Evolutionary conservation across 2,888 invertebrate genomes (phyloP), one percentile per base, ranked within the genome.

Genomic region (Eristalis arbustorum): DNA sequence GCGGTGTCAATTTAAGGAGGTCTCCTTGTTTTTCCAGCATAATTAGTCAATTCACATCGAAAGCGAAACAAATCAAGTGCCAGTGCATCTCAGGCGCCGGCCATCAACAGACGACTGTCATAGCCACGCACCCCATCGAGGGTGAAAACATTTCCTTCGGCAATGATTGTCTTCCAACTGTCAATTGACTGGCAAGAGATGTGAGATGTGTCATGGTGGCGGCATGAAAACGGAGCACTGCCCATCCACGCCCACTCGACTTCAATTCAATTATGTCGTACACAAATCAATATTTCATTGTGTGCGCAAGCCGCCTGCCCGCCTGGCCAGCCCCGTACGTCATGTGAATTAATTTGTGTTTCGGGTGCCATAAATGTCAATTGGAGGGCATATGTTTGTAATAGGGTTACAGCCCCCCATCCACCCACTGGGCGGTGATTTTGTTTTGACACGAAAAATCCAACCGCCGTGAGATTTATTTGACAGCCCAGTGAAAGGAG

Each of bases 341-440:
- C 81, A 81, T 66, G 62, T 75, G 74, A 81, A 81, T 73, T 81
- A 81, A 81, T 81, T 81, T 81, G 81, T 71, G 81, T 75, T 75
- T 75, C 57, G 69, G 69, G 57, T 74, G 81, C 64, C 74, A 81
- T 81, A 81, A 81, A 75, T 81, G 75, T 81, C 81, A 71, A 69
- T 64, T 57, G 34, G 31, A 63, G 56, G 63, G 57, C 56, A 63
- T 63, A 80, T 69, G 64, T 61, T 31, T 40, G 64, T 64, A 64
- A 69, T 68, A 40, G 74, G 72, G 79, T 61, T 66, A 73, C 49
- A 72, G 23, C 40, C 18, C 14, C 5, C 13, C 1, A 25, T 13
- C 22, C 1, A n/a, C n/a, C 22, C 13, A 18, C 8, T 18, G 14
- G 28, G 13, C 57, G 40, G 18, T 34, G 69, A 2, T 40, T 62